Base-by-base conservation (phyloP, 2,113 vertebrate species). In the Eubucco bourcierii region DNA sequence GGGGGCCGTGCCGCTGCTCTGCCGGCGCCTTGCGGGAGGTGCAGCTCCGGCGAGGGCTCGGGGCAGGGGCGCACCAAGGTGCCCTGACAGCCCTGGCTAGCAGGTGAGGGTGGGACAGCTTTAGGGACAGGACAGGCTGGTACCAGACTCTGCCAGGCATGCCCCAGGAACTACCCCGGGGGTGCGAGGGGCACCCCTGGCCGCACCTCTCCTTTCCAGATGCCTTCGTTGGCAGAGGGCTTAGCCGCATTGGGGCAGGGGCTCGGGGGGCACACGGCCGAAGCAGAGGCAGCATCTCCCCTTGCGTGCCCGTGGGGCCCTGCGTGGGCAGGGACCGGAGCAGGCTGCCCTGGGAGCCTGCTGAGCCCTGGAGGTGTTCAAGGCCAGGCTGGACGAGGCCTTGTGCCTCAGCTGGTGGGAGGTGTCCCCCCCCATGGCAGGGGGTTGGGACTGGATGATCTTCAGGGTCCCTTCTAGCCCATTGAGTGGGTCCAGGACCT, bases 181-280 rank as follows among this genome's bases (percentile, higher is more conserved):
- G 23, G 2, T 29, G 47, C 64, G 6, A 1, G 37, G 21, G 53
- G 13, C 28, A 15, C 27, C 4, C 29, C n/a, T 12, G 59, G 21
- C 10, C 3, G 21, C 29, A 13, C 19, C 77, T 1, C 1, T 12
- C 63, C 41, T 64, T 70, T 44, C 64, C 19, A 4, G 15, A 13
- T 12, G 9, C 34, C 31, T 17, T 4, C 7, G 5, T 29, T 66
- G n/a, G 37, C 25, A 28, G 28, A 27, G 60, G 37, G 12, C 50
- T 61, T 29, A 21, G 64, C 46, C 15, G 3, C n/a, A 1, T 41
- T 4, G 0, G 13, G 11, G 10, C 8, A 7, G 15, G 23, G 71
- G 29, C 44, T 18, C 9, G 9, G 0, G 2, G n/a, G 25, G 17
- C 17, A 5, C 2, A 1, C 6, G 6, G 47, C 24, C n/a, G 41